phyloP scores from a whole-genome alignment of 2,113 vertebrate species.

The Nesoenas mayeri region DNA sequence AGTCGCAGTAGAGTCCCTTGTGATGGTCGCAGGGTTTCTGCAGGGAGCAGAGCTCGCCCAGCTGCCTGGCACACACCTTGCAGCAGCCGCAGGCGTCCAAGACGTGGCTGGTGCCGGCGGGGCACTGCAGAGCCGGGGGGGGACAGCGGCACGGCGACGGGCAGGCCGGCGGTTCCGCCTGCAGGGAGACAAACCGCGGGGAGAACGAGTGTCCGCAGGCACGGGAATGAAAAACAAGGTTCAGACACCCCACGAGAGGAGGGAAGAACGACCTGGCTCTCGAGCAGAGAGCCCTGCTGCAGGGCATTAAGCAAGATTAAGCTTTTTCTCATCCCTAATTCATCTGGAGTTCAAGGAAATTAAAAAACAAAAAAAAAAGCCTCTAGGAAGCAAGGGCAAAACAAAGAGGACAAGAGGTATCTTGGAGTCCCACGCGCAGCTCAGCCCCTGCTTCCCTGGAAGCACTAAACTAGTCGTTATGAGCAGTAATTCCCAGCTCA shows the following conservation, averaged over 20 bases:
- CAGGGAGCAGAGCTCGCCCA: conserved; percentile 74
- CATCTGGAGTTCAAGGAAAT: not conserved
- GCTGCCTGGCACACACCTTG: conserved; percentile 80
- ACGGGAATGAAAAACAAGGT: not conserved
- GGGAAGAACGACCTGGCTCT: not conserved
- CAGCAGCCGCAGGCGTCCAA: conserved; percentile 83
- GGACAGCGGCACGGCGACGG: conserved; percentile 75
- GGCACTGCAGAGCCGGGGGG: conserved; percentile 62
- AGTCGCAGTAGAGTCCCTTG: conserved; percentile 80
- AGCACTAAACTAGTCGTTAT: not conserved
- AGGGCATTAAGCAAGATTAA: too few species aligned
- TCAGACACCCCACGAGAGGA: not conserved
- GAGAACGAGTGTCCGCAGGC: not conserved
- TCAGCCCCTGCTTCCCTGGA: not conserved
- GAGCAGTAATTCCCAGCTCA: not conserved
- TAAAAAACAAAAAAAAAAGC: too few species aligned
- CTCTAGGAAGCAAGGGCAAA: not conserved
- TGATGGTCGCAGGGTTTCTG: conserved; percentile 81
- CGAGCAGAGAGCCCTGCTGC: not conserved
- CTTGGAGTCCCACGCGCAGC: not conserved
- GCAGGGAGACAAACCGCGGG: conserved; percentile 31
- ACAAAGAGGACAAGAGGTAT: not conserved
- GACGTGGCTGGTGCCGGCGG: conserved; percentile 74
- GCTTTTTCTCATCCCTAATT: not conserved
- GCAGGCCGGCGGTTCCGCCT: conserved; percentile 72